Evolutionary conservation across 35 echinoderm and acorn worm species (phyloP).

Genomic region (Patiria miniata): DNA sequence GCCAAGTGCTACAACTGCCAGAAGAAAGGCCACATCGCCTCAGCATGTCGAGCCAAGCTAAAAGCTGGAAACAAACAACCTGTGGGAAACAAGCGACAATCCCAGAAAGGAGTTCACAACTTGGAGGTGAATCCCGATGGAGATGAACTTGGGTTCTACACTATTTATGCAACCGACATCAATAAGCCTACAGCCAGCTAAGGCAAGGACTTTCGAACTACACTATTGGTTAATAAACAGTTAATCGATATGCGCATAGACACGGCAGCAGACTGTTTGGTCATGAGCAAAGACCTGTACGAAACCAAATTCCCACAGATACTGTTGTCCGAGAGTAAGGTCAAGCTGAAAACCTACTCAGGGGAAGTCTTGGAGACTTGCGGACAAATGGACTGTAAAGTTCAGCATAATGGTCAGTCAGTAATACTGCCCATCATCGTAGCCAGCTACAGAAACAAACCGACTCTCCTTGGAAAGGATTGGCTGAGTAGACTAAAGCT

Average conservation of each 20-base stretch:
- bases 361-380: constrained; percentile 24
- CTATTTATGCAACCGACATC: background rate
- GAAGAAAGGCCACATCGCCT: constrained; percentile 32
- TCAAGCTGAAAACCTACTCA: constrained; percentile 51
- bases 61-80: background rate
- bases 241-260: constrained; percentile 38
- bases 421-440: constrained; percentile 57
- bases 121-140: constrained; percentile 29
- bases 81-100: background rate
- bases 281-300: constrained; percentile 58
- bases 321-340: background rate
- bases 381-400: constrained; percentile 13
- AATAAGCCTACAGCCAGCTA: background rate
- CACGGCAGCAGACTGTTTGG: constrained; percentile 55
- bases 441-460: constrained; percentile 28
- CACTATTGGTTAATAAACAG: constrained; percentile 29
- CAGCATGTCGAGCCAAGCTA: background rate
- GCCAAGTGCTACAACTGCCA: constrained; percentile 31
- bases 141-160: no score
- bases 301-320: constrained; percentile 34
- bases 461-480: no score
- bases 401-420: constrained; percentile 30
- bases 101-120: constrained; percentile 29
- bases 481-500: constrained; percentile 33
- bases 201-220: constrained; percentile 15